Base-by-base conservation (phyloP, 2,797 vertebrate genomes). In the Chromobotia macracanthus region DNA sequence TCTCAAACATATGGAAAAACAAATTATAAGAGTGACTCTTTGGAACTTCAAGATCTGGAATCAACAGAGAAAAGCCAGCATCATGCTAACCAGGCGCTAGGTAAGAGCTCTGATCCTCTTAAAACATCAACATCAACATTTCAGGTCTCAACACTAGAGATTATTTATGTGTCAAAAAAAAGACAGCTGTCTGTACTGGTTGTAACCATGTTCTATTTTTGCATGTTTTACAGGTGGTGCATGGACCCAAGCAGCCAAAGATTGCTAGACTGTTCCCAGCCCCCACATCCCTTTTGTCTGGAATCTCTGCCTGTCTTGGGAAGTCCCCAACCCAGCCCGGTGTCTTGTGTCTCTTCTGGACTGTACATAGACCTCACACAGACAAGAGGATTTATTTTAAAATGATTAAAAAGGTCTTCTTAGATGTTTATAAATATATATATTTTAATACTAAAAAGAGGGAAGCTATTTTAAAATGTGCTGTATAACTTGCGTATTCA, bases 381-480 rank as follows among this genome's bases (percentile, higher is more conserved):
- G 84, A 87, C 79, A 83, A 91, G 89, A 93, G 88, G 88, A 92
- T 92, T 92, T 93, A 92, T 93, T 92, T 90, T 90, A 88, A 82
- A 91, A 82, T 79, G 89, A 87, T 89, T 87, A 87, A 70, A 89
- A 91, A 81, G 41, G 81, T 88, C 81, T 88, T 85, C 48, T 91
- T 91, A 81, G 82, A 83, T 75, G 76, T 81, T 72, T 91, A 90
- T 92, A 92, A 92, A 93, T 92, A 91, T 92, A 94, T 90, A 91
- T 92, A 91, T 94, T 92, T 94, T 92, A 93, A 94, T 94, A 93
- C 93, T 93, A 94, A 92, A 93, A 94, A 91, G 90, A 90, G 92
- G 91, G 92, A 91, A 94, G 89, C 77, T 94, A 94, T 95, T 95
- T 94, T 94, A 94, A 92, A 92, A 91, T 93, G 93, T 93, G 93